Evolutionary conservation across 2,797 vertebrate species (phyloP).

Genomic region (Myripristis jacobus): DNA sequence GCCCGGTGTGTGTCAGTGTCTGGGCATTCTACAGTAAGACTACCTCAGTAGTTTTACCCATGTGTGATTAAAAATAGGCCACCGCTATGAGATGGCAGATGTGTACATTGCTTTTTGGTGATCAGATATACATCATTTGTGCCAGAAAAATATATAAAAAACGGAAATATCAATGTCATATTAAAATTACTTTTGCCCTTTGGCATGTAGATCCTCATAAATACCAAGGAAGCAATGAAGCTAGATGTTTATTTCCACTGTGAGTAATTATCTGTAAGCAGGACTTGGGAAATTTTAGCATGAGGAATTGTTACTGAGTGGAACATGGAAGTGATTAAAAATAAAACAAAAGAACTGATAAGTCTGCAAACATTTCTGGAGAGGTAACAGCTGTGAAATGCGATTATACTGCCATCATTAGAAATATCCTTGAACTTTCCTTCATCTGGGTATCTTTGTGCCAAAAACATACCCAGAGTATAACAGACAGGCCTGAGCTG

Average conservation of each 20-base stretch:
- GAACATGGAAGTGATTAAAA: conserved; percentile 60
- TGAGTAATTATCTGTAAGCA: conserved; percentile 48
- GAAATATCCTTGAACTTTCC: not conserved
- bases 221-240: conserved; percentile 21
- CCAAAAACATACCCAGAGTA: conserved; percentile 1
- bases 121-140: too few species aligned
- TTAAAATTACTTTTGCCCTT: conserved; percentile 7
- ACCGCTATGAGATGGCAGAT: not conserved
- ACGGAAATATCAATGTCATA: not conserved
- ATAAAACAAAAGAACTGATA: conserved; percentile 39
- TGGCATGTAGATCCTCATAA: conserved; percentile 4
- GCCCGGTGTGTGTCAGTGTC: conserved; percentile 51
- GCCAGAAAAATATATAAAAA: not conserved
- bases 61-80: not conserved
- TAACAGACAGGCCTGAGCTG: conserved; percentile 3
- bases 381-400: not conserved
- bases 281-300: conserved; percentile 38
- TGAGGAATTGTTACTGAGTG: conserved; percentile 34
- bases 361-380: conserved; percentile 26
- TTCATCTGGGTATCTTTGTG: not conserved
- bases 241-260: conserved; percentile 54
- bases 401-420: not conserved
- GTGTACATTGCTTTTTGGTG: too few species aligned
- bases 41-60: conserved; percentile 21
- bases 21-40: conserved; percentile 45